Percentiles rank a stretch among this genome's conserved stretches.
These are phyloP conservation scores for Galeopsomyia nigrocyanea DNA, from an alignment of 2,888 invertebrate species.

Conservation along the genomic window DNA sequence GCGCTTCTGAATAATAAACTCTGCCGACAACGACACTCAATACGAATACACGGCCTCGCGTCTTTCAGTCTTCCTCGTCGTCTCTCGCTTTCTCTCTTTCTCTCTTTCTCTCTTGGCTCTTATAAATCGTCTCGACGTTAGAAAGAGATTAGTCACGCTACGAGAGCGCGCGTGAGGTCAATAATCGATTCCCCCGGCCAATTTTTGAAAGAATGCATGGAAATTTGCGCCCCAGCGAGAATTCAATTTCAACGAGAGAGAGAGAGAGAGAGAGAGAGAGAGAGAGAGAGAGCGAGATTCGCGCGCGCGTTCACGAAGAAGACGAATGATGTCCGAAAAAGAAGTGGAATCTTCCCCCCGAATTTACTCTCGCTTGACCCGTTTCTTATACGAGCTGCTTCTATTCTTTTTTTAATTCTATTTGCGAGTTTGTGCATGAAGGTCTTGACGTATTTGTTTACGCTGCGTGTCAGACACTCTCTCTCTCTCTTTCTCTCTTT, in stretches of 20 bases:
- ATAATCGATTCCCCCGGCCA: slow-evolving; percentile 18
- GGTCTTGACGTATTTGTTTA: slow-evolving; percentile 8
- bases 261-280: neutral
- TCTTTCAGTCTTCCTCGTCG: too few relatives aligned
- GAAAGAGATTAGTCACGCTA: slow-evolving; percentile 33
- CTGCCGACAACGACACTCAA: too few relatives aligned
- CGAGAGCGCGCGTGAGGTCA: slow-evolving; percentile 16
- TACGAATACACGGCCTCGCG: too few relatives aligned
- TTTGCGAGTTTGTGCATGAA: neutral
- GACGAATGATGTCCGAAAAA: slow-evolving; percentile 43
- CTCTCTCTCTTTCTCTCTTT: neutral
- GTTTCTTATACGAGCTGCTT: too few relatives aligned
- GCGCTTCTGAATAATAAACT: too few relatives aligned
- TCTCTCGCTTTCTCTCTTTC: too few relatives aligned
- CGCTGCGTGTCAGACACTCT: neutral
- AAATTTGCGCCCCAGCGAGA: slow-evolving; percentile 31
- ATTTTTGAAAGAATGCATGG: slow-evolving; percentile 26
- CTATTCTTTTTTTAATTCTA: slow-evolving; percentile 2
- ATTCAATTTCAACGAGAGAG: slow-evolving; percentile 35
- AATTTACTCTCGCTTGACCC: slow-evolving; percentile 30
- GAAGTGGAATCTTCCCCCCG: slow-evolving; percentile 42
- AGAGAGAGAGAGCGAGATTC: neutral
- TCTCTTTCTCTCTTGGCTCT: neutral
- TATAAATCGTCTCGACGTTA: slow-evolving; percentile 29
- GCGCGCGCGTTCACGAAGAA: slow-evolving; percentile 28